Evolutionary conservation across 2,888 invertebrate species (phyloP).

Genomic region (Hipparchia sbordonii): DNA sequence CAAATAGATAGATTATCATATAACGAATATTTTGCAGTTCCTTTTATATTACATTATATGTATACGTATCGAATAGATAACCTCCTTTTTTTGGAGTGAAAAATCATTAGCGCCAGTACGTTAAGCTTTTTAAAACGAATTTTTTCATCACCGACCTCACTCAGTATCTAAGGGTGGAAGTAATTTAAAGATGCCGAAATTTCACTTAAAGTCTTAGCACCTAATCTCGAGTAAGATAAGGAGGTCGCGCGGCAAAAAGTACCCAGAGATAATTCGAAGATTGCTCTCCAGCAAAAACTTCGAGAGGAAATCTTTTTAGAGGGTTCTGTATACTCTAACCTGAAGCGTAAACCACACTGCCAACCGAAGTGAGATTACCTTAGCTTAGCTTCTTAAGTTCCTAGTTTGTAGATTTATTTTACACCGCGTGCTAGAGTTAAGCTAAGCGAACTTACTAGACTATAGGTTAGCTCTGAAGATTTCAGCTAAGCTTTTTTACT

Average conservation of each 20-base stretch:
- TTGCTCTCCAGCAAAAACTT: conserved; percentile 14
- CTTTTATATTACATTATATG: too few relatives aligned
- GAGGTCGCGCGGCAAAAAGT: conserved; percentile 59
- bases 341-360: too few relatives aligned
- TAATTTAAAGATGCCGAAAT: conserved; percentile 51
- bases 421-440: too few relatives aligned
- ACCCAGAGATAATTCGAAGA: conserved; percentile 39
- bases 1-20: too few relatives aligned
- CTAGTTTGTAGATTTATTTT: too few relatives aligned
- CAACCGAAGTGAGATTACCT: too few relatives aligned
- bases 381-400: too few relatives aligned
- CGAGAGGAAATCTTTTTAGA: conserved; percentile 19
- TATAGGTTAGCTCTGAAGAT: too few relatives aligned
- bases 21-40: too few relatives aligned
- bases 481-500: too few relatives aligned
- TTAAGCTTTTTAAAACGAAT: conserved; percentile 5
- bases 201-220: conserved; percentile 57
- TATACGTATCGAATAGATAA: too few relatives aligned
- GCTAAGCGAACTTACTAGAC: too few relatives aligned
- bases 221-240: conserved; percentile 72
- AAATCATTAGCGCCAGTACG: conserved; percentile 1
- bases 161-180: conserved; percentile 52
- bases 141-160: conserved; percentile 25
- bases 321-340: not conserved
- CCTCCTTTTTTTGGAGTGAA: not conserved